Evolutionary conservation across 2,113 vertebrate species (phyloP).

Genomic region (Campylomormyrus numenius): DNA sequence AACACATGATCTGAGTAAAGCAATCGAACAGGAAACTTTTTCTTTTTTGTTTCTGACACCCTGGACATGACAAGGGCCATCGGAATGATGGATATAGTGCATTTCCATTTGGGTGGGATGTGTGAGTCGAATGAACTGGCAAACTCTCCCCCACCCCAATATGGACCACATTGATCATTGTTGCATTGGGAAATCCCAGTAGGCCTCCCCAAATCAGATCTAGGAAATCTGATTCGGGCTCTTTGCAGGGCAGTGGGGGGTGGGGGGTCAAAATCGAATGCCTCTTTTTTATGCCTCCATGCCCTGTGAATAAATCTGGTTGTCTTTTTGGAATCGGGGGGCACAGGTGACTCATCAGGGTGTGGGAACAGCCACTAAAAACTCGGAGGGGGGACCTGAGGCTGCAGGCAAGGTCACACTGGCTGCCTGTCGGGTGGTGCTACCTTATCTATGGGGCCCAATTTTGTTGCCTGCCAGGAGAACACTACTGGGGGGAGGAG

Average conservation of each 20-base stretch:
- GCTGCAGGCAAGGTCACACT: not conserved
- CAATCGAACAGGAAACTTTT: not conserved
- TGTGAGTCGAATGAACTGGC: not conserved
- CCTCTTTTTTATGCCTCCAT: not conserved
- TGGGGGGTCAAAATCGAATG: not conserved
- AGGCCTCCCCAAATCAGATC: not conserved
- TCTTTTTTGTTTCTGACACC: not conserved
- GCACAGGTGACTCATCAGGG: not conserved
- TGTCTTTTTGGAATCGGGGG: not conserved
- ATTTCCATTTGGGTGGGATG: not conserved
- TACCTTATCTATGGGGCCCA: not conserved
- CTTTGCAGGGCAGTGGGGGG: not conserved
- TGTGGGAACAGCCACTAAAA: not conserved
- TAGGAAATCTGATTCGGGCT: not conserved
- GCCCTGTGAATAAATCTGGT: not conserved
- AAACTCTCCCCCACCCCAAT: not conserved
- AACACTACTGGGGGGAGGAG: not conserved
- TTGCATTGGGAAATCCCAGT: conserved; percentile 7
- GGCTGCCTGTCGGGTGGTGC: not conserved
- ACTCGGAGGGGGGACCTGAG: not conserved
- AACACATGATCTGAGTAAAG: not conserved
- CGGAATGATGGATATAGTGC: not conserved
- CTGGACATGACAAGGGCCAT: not conserved
- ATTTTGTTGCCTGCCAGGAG: not conserved
- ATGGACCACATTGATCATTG: not conserved